Base-by-base conservation (phyloP, 2,888 invertebrate species). In the Epiblema foenella region DNA sequence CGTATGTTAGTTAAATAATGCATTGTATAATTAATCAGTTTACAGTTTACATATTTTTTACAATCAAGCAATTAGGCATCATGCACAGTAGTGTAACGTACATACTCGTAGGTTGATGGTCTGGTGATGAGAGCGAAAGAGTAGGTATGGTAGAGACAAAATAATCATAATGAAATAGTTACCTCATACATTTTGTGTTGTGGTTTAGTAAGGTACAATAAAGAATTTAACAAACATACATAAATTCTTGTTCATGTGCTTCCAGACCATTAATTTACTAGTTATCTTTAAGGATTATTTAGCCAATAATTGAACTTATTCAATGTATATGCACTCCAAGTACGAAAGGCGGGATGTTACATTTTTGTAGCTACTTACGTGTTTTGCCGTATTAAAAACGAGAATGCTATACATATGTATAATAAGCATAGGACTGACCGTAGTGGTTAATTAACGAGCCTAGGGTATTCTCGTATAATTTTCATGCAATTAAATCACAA, bases 401-500 rank as follows among this genome's bases (percentile, higher is more conserved):
- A 64, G 64, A 64, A 64, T 64, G 39, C 57, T 66, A 57, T 57
- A 46, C 46, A 46, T n/a, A 46, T 15, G 42, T 15, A 46, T 65
- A 65, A 65, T 56, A 65, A 56, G 65, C 65, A 63, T 57, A 46
- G 68, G 33, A 73, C 71, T 69, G 65, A 68, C 67, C 75, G 74
- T 74, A 58, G 74, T 73, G 59, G 77, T 72, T 76, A 83, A 83
- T 84, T 81, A 85, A 81, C 78, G 76, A 77, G 75, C 78, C 77
- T 72, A 75, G 76, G 77, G 75, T 77, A 77, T 78, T 75, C 80
- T 78, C 77, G 76, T 77, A 77, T 77, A 82, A 79, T 80, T 77
- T 75, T 78, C 77, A 74, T 76, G 77, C 78, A 81, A 81, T 81
- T 80, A 80, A 82, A 78, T 78, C 68, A 76, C 72, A 76, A 74